A percentile compares a stretch with the other conserved stretches of the same genome.
Conservation (phyloP, 1,140 invertebrate species). For the Halyomorpha halys region DNA sequence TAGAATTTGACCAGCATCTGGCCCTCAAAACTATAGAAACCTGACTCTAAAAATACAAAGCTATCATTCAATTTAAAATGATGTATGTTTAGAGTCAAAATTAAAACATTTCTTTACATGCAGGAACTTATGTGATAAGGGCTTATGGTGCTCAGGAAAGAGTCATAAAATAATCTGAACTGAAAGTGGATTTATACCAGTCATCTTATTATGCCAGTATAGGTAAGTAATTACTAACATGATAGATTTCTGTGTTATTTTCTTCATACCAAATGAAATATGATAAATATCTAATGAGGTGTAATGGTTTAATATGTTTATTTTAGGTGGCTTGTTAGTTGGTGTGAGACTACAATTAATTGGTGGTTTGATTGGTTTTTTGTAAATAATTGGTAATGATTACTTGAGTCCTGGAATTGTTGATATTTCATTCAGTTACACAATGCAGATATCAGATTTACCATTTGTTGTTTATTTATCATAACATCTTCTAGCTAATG, state of each 20-base stretch:
- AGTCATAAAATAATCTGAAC: slow-evolving; percentile 69
- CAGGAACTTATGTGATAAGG: slow-evolving; percentile 56
- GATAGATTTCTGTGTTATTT: too few species aligned
- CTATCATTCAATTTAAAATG: not conserved
- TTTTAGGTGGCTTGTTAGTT: too few species aligned
- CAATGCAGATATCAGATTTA: slow-evolving; percentile 54
- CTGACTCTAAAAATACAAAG: not conserved
- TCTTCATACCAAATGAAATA: too few species aligned
- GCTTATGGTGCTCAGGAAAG: slow-evolving; percentile 62
- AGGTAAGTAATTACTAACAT: slow-evolving; percentile 41
- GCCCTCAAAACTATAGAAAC: too few species aligned
- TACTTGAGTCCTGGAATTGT: slow-evolving; percentile 52
- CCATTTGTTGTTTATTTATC: not conserved
- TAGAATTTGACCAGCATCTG: too few species aligned
- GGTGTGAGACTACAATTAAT: too few species aligned
- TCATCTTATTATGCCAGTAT: slow-evolving; percentile 74
- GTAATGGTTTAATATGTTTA: slow-evolving; percentile 9
- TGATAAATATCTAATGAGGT: too few species aligned
- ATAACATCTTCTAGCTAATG: slow-evolving; percentile 47
- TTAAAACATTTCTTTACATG: slow-evolving; percentile 39
- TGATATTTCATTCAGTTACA: slow-evolving; percentile 65
- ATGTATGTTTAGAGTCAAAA: not conserved
- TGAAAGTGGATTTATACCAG: slow-evolving; percentile 76
- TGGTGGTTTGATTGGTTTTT: too few species aligned
- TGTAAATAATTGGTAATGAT: too few species aligned